Evolutionary conservation across 2,113 vertebrate species (phyloP).

Genomic region (Pelecanus crispus): DNA sequence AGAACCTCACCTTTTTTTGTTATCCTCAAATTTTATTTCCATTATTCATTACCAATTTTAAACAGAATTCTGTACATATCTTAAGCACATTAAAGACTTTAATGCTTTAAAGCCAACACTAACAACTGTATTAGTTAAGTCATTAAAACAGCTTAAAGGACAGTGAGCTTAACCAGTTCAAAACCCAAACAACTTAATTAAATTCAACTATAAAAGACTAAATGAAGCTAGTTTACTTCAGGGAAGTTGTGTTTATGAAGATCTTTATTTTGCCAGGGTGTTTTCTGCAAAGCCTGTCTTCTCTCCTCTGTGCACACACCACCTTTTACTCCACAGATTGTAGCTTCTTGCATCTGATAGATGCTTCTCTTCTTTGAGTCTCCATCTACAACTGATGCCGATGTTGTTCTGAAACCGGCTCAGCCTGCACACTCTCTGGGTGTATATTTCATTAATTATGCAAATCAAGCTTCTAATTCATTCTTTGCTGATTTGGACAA

Average conservation of each 20-base stretch:
- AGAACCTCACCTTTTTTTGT: slow-evolving; percentile 41
- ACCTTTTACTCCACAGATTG: not conserved
- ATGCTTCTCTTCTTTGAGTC: not conserved
- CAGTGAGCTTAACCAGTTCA: not conserved
- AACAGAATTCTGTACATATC: not conserved
- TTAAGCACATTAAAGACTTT: not conserved
- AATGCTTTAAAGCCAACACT: not conserved
- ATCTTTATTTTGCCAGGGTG: not conserved
- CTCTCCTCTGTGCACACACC: not conserved
- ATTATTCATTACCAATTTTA: slow-evolving; percentile 7
- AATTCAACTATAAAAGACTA: not conserved
- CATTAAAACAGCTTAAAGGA: slow-evolving; percentile 1
- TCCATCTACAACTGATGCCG: not conserved
- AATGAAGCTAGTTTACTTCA: not conserved
- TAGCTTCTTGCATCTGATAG: not conserved
- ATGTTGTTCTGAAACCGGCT: not conserved
- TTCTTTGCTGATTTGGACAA: not conserved
- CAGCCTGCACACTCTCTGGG: not conserved
- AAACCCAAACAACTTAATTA: slow-evolving; percentile 25
- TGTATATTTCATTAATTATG: not conserved
- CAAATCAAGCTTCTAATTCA: not conserved
- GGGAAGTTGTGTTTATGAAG: not conserved
- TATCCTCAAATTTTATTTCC: slow-evolving; percentile 9
- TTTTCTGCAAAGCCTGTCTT: not conserved
- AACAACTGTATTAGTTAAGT: not conserved